Conservation (phyloP, 2,888 invertebrate genomes). For the Polietes domitor region DNA sequence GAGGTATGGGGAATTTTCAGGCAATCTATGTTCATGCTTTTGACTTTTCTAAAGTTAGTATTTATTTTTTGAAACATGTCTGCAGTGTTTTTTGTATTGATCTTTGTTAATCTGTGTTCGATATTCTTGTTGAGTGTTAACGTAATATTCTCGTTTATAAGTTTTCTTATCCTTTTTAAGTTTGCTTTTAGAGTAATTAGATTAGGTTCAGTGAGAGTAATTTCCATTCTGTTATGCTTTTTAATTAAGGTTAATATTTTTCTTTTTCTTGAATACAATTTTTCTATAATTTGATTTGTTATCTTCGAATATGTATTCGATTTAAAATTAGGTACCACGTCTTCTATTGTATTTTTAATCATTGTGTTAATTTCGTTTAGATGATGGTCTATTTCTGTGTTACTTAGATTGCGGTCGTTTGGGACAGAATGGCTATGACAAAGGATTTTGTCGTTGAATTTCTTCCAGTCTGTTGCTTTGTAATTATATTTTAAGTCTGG, state of each 20-base stretch:
- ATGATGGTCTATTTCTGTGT: constrained; percentile 29
- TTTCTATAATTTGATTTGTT: too few relatives aligned
- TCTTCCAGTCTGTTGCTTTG: not conserved
- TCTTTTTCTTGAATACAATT: too few relatives aligned
- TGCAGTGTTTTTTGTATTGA: not conserved
- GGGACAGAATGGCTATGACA: not conserved
- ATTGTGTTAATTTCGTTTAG: not conserved
- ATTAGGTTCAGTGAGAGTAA: too few relatives aligned
- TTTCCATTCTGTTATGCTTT: too few relatives aligned
- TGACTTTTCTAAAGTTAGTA: too few relatives aligned
- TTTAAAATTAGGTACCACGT: not conserved
- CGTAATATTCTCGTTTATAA: not conserved
- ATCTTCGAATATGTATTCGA: too few relatives aligned
- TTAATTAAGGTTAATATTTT: too few relatives aligned
- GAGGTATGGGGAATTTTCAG: not conserved
- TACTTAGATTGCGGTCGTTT: not conserved
- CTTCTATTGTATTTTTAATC: not conserved
- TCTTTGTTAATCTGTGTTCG: not conserved
- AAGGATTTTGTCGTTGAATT: not conserved
- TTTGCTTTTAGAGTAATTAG: not conserved
- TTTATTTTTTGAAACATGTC: constrained; percentile 4
- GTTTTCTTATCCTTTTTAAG: not conserved
- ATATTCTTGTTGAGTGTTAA: not conserved
- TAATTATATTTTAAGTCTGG: not conserved
- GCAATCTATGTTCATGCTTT: not conserved